Evolutionary conservation across 1,140 invertebrate genomes (phyloP), one percentile per base, ranked within the genome.

Genomic region (Meloidogyne chitwoodi): DNA sequence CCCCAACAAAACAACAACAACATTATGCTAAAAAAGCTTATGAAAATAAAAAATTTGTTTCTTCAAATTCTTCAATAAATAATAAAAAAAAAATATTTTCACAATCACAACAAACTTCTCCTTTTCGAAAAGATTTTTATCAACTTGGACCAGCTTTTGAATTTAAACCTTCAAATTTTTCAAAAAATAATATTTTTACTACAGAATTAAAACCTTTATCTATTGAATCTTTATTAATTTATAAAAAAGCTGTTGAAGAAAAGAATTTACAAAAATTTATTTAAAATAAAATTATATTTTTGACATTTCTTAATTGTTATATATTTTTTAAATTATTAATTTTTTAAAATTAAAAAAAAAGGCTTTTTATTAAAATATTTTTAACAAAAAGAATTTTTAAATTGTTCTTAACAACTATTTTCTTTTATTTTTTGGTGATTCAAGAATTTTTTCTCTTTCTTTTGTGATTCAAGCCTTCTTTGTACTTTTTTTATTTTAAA

Each of bases 81-180:
- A 65, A 64, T 76, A 68, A 68, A 24, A 56, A 14, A 16, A 24
- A 19, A n/a, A 2, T 6, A n/a, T 8, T n/a, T 56, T n/a, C 48
- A 8, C 48, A n/a, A 44, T 3, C 22, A 26, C 27, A 38, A 16
- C 27, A 38, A 16, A 29, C 24, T 22, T 26, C 69, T 1, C 44
- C 68, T 10, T 77, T 68, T 27, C 66, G 71, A 22, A 72, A 70
- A 56, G 26, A 72, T 26, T 79, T 79, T 61, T 79, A 66, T 41
- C 64, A 68, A 38, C 80, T 83, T 12, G 44, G 44, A 19, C 80
- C 81, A 6, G 62, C 81, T 29, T 81, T 80, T 41, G 75, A 81
- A 24, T 81, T 83, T 68, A 67, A 31, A 44, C 77, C 78, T 11
- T 29, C 34, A 12, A 77, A 84, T 38, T 83, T 77, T 76, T 31